Evolutionary conservation across 2,113 vertebrate species (phyloP), one percentile per base, ranked within the genome.

Genomic region (Elaphurus davidianus): DNA sequence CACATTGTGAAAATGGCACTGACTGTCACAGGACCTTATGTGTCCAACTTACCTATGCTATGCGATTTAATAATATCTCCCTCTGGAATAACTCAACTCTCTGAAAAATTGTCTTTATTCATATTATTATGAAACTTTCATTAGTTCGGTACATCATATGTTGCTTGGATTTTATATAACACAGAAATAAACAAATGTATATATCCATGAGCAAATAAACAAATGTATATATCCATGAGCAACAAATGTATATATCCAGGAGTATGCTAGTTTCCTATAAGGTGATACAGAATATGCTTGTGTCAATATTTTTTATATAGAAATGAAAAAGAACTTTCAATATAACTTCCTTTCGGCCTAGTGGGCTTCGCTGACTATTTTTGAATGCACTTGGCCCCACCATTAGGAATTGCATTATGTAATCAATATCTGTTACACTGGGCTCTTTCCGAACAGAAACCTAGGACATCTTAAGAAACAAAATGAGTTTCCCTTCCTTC

Each of bases 401-500:
- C 52, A 50, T 82, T 90, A 43, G 28, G 12, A 87, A 67, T 85
- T 90, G 4, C 14, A 67, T 94, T 43, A 79, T 40, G 14, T 87
- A 88, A 91, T 76, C 64, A 27, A 55, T 79, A 10, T 83, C 50
- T 86, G 79, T 92, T 85, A 54, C 59, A 47, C 2, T 78, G 81
- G 55, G 3, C 43, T 95, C 84, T 86, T 87, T 43, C 84, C 87
- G 74, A 90, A 79, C 33, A 96, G 64, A 94, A 90, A 74, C 36
- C 88, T 8, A 90, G 19, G 15, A 87, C 28, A 91, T 14, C 28
- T 82, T 87, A 92, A 87, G 14, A 88, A 96, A 87, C 62, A 85
- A 82, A 96, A 64, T 90, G 19, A 36, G 27, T 36, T 97, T 85
- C 47, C 57, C 64, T 96, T 91, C 36, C 36, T 96, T 81, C 54